These are phyloP conservation scores for Characodon lateralis DNA, from an alignment of 2,797 vertebrate genomes.

Conservation along the genomic window DNA sequence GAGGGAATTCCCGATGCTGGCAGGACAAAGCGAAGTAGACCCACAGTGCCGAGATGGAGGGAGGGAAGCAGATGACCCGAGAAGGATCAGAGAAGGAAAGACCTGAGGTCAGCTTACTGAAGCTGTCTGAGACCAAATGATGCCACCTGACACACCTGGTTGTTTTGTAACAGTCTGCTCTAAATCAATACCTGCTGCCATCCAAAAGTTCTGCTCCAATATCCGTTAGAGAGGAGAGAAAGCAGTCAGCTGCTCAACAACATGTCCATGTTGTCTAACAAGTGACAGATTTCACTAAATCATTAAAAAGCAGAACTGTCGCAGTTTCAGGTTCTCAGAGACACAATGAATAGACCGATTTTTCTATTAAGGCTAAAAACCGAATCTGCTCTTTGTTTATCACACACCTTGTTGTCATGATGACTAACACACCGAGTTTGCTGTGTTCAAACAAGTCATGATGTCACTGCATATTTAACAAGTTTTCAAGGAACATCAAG, in stretches of 20 bases:
- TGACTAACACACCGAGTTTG: background rate
- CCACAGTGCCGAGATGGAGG: background rate
- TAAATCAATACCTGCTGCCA: conserved; percentile 27
- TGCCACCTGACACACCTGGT: conserved; percentile 30
- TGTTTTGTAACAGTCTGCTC: conserved; percentile 35
- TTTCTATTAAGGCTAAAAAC: background rate
- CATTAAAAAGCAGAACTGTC: background rate
- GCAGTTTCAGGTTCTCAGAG: background rate
- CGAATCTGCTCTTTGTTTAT: background rate
- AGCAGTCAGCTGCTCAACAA: conserved; percentile 30
- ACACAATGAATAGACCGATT: background rate
- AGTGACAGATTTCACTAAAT: background rate
- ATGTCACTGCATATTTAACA: background rate
- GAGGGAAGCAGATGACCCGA: conserved; percentile 22
- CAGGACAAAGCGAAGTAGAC: background rate
- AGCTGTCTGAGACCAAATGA: conserved; percentile 46
- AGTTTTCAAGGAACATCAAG: no score
- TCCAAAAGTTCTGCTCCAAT: background rate
- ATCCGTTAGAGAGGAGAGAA: conserved; percentile 34
- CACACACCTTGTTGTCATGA: background rate
- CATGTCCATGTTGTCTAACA: background rate
- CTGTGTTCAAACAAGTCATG: background rate
- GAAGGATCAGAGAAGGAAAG: conserved; percentile 57
- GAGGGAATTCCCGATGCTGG: conserved; percentile 29
- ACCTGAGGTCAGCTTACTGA: conserved; percentile 52